Percentiles rank a stretch among this genome's conserved stretches.
phyloP scores from a whole-genome alignment of 2,888 invertebrate species.

The Synanthedon formicaeformis region DNA sequence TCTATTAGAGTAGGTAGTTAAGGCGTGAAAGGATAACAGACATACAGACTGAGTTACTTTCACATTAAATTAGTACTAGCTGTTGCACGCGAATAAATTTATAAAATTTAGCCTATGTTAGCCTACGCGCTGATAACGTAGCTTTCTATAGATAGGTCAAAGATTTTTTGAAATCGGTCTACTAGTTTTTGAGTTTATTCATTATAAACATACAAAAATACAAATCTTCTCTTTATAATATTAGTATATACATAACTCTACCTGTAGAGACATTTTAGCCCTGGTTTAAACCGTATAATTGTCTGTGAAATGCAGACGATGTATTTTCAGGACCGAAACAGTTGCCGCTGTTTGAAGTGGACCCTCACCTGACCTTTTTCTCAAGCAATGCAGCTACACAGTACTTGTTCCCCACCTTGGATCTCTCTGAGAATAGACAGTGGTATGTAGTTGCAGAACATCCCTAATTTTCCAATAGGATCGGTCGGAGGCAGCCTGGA shows the following conservation, averaged over 20 bases:
- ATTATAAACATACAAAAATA: too few relatives aligned
- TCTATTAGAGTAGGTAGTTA: too few relatives aligned
- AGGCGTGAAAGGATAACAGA: too few relatives aligned
- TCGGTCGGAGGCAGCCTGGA: too few relatives aligned
- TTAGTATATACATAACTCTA: too few relatives aligned
- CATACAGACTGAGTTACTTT: too few relatives aligned
- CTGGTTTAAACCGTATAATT: background rate
- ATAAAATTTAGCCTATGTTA: background rate
- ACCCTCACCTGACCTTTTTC: constrained; percentile 74
- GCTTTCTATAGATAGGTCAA: too few relatives aligned
- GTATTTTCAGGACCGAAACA: constrained; percentile 66
- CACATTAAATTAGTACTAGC: background rate
- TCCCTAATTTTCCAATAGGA: too few relatives aligned
- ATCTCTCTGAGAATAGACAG: constrained; percentile 39
- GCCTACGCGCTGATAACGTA: background rate
- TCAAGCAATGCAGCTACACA: constrained; percentile 78
- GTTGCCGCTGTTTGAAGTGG: constrained; percentile 75
- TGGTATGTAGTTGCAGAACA: constrained; percentile 24
- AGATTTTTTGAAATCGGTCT: too few relatives aligned
- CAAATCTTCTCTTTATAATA: too few relatives aligned
- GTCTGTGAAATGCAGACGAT: constrained; percentile 40
- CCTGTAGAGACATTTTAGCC: background rate
- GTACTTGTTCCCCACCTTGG: constrained; percentile 69
- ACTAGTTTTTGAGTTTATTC: too few relatives aligned
- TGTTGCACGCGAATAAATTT: background rate